Conservation (phyloP, 2,797 vertebrate species). For the Cryptoprocta ferox region DNA sequence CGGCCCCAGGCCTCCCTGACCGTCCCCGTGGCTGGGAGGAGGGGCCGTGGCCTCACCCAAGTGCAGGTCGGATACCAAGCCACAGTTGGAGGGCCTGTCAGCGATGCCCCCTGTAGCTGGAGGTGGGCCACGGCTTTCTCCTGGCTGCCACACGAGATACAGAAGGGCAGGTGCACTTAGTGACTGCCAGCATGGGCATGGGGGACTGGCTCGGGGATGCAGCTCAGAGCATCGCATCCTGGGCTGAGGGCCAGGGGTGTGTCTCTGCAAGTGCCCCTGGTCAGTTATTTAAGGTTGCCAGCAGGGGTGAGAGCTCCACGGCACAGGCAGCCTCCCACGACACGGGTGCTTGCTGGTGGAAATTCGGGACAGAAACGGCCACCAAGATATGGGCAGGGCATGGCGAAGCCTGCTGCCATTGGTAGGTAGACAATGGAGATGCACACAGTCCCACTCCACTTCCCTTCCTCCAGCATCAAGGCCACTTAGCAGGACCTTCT, state of each 20-base stretch:
- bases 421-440: accelerated
- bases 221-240: accelerated
- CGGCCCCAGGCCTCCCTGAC: accelerated
- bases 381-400: neutral
- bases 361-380: neutral
- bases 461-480: neutral
- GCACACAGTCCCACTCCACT: no score
- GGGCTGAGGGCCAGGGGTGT: neutral
- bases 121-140: neutral
- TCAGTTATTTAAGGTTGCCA: neutral
- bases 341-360: accelerated
- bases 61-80: accelerated
- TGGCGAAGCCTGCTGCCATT: neutral
- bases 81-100: neutral
- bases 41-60: accelerated
- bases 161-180: neutral
- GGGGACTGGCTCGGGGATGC: neutral
- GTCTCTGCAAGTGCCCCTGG: neutral
- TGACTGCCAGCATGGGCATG: neutral
- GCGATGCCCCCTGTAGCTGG: accelerated
- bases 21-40: neutral
- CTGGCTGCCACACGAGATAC: accelerated
- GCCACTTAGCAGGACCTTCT: neutral
- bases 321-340: no score
- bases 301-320: accelerated